Base-by-base conservation (phyloP, 2,888 invertebrate species). In the Coelopa pilipes region DNA sequence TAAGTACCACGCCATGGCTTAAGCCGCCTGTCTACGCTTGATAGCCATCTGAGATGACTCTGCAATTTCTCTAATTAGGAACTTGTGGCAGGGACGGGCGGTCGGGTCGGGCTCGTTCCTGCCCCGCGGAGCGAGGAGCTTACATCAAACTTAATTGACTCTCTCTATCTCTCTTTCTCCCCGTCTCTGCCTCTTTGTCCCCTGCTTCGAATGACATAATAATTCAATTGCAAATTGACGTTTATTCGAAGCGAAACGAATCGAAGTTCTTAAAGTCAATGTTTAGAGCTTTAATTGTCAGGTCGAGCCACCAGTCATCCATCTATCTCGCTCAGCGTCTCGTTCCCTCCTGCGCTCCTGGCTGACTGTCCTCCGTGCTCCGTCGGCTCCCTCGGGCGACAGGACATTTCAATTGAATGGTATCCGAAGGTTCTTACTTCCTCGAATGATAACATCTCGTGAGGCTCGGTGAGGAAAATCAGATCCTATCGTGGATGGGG, bases 61-160 rank as follows among this genome's bases (percentile, higher is more conserved):
- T 34, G 34, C 34, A 34, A 34, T 4, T 4, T 34, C 34, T 7
- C 7, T 34, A 34, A 34, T 34, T 34, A 34, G 34, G 34, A 34
- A 2, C 7, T 34, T 34, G 34, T 34, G 34, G 34, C 34, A 34
- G 34, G 34, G 34, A 34, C 34, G 34, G 34, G 34, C 4, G 4
- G 34, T 4, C 19, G 24, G 12, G 12, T 19, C 57, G 24, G 10
- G 12, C 11, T 59, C 21, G 13, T 21, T 15, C 11, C 21, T 59
- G 10, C 57, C 13, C 34, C 34, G 34, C 34, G 7, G 34, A 34
- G 34, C 34, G 34, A 34, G n/a, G 24, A 21, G 24, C 21, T 34
- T 7, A 15, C 50, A 62, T 62, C 71, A 63, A 24, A 71, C 50
- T 71, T 63, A 71, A 71, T 71, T 71, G 63, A 71, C 63, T 70